Conservation (phyloP, 2,113 vertebrate genomes). For the Pachycephala philippinensis region DNA sequence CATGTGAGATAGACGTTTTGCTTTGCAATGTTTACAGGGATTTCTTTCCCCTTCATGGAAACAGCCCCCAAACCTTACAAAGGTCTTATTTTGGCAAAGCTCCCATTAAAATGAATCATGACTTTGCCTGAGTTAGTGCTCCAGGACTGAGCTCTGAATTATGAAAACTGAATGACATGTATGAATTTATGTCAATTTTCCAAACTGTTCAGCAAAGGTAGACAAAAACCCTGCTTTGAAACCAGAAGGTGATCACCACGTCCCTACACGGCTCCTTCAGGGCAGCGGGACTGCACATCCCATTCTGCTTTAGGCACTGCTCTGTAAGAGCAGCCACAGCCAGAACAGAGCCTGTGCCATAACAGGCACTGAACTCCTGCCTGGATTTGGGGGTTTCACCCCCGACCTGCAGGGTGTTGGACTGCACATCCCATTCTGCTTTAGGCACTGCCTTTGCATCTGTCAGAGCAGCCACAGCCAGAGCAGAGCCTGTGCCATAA, state of each 20-base stretch:
- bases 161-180: not conserved
- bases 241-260: not conserved
- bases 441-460: not conserved
- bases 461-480: not conserved
- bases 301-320: too few relatives aligned
- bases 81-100: not conserved
- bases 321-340: too few relatives aligned
- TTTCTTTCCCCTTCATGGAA: not conserved
- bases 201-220: not conserved
- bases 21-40: not conserved
- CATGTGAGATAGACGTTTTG: not conserved
- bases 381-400: too few relatives aligned
- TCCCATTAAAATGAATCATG: not conserved
- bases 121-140: not conserved
- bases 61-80: not conserved
- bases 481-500: too few relatives aligned
- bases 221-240: not conserved
- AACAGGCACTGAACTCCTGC: too few relatives aligned
- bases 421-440: not conserved
- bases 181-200: conserved; percentile 3
- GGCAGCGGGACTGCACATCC: too few relatives aligned
- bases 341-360: too few relatives aligned
- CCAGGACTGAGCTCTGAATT: conserved; percentile 6
- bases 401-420: too few relatives aligned
- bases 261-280: too few relatives aligned